phyloP scores from a whole-genome alignment of 2,113 vertebrate species.

The Nettapus auritus region DNA sequence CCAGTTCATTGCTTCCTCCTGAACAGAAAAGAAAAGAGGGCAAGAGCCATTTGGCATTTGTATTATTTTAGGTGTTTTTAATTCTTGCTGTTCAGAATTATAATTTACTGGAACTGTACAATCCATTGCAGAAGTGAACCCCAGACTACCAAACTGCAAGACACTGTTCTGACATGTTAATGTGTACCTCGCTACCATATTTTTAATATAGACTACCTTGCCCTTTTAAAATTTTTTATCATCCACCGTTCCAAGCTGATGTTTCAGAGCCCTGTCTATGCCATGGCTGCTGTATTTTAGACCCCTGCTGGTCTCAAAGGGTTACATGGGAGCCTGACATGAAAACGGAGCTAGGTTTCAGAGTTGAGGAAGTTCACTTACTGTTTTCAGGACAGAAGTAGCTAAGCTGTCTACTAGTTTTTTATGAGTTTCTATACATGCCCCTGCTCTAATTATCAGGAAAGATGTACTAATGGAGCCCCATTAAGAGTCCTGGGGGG shows the following conservation, averaged over 20 bases:
- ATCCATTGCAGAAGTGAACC: not conserved
- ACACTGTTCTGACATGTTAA: not conserved
- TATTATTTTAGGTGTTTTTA: not conserved
- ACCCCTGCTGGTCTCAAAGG: not conserved
- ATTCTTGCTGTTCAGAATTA: not conserved
- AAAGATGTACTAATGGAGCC: not conserved
- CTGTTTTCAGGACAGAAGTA: not conserved
- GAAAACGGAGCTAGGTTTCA: not conserved
- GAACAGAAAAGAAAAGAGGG: not conserved
- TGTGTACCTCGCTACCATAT: not conserved
- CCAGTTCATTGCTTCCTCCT: not conserved
- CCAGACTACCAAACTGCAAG: too few relatives aligned
- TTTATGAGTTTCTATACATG: not conserved
- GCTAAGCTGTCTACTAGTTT: not conserved
- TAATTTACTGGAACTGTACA: not conserved
- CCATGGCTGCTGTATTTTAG: not conserved
- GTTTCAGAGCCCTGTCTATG: not conserved
- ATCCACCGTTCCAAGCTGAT: rapidly evolving
- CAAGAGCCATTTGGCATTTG: not conserved
- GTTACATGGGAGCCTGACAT: not conserved
- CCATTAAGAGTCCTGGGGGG: not conserved
- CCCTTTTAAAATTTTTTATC: not conserved
- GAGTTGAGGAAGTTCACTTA: not conserved
- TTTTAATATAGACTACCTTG: not conserved
- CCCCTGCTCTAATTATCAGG: not conserved